phyloP scores from a whole-genome alignment of 2,113 vertebrate genomes.

The Apodemus speciosus region DNA sequence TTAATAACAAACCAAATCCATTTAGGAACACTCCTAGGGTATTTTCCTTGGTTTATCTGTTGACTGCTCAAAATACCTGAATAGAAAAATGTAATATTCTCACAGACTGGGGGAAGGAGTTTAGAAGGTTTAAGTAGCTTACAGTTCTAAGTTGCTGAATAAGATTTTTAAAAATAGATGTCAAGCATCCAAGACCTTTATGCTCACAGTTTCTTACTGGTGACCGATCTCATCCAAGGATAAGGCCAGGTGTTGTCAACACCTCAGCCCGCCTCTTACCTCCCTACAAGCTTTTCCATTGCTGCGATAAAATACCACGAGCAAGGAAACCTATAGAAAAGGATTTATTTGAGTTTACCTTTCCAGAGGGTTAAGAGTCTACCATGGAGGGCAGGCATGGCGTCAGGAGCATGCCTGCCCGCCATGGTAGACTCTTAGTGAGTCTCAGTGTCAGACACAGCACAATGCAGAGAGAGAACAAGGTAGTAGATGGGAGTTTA shows the following conservation, averaged over 20 bases:
- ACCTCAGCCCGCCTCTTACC: background rate
- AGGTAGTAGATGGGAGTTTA: background rate
- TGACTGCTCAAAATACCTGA: conserved; percentile 15
- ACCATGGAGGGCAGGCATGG: no score
- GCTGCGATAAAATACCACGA: background rate
- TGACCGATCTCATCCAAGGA: background rate
- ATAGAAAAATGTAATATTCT: conserved; percentile 18
- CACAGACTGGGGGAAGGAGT: background rate
- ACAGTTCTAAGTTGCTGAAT: background rate
- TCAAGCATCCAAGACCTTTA: background rate
- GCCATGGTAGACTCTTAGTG: background rate
- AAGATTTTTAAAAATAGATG: background rate
- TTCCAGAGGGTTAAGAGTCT: background rate
- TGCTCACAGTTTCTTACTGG: background rate
- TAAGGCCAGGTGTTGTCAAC: background rate
- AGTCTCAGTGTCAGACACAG: background rate
- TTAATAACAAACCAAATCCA: background rate
- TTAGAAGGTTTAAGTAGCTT: conserved; percentile 1
- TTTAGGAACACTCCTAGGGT: background rate
- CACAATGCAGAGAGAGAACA: background rate
- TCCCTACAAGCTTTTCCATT: background rate
- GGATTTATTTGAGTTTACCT: background rate
- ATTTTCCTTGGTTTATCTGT: conserved; percentile 2
- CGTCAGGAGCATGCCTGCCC: background rate
- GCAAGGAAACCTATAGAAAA: background rate